These are phyloP conservation scores for Eunapius fragilis DNA, from an alignment of 37 sponge, comb jelly and placozoan species.

Conservation along the genomic window DNA sequence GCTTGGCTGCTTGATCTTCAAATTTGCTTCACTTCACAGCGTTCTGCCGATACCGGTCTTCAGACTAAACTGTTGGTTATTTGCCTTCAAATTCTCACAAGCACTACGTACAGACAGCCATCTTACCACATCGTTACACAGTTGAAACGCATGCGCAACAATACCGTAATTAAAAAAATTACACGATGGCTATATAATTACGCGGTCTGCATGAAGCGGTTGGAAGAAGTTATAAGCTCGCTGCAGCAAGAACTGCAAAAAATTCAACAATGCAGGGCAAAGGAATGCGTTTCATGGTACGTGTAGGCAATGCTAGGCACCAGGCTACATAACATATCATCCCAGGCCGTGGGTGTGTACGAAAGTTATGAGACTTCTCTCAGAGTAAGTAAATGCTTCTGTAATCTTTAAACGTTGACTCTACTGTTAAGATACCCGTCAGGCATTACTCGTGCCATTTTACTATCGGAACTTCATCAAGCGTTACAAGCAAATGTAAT, in stretches of 20 bases:
- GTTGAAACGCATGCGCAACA: background rate
- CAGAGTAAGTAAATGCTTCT: background rate
- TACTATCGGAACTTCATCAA: slow-evolving; percentile 36
- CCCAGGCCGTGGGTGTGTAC: slow-evolving; percentile 41
- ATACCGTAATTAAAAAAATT: background rate
- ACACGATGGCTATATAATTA: background rate
- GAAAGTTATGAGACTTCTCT: slow-evolving; percentile 16
- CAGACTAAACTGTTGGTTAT: background rate
- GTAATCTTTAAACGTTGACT: background rate
- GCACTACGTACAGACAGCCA: background rate
- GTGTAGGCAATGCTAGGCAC: background rate
- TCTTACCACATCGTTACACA: background rate
- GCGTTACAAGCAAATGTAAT: background rate
- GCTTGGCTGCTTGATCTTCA: background rate
- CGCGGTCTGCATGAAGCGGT: background rate
- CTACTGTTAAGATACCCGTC: slow-evolving; percentile 35
- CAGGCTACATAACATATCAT: background rate
- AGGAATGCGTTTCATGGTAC: slow-evolving; percentile 22
- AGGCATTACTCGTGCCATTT: slow-evolving; percentile 43
- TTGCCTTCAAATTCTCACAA: background rate
- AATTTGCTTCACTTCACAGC: background rate
- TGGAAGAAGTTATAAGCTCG: slow-evolving; percentile 11
- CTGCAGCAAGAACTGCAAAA: slow-evolving; percentile 12
- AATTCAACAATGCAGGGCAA: background rate
- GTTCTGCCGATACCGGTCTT: background rate